Evolutionary conservation across 1,140 invertebrate species (phyloP), one percentile per base, ranked within the genome.

Genomic region (Anastrepha ludens): DNA sequence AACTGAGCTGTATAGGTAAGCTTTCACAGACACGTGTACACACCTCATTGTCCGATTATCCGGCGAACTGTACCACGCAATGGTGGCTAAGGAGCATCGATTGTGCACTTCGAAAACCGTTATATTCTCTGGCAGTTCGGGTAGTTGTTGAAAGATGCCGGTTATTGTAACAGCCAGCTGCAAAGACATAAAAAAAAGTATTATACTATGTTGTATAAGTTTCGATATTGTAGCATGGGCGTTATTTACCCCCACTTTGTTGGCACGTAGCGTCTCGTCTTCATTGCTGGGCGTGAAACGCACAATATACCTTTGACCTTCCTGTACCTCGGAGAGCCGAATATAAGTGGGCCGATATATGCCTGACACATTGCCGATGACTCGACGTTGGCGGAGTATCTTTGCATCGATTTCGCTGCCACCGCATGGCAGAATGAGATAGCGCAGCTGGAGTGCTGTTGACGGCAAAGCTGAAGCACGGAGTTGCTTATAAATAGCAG

Each of bases 31-130:
- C 20, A 29, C 4, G n/a, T 81, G 44, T 59, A 29, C 70, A 20
- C 67, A 93, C 92, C 91, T 91, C n/a, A 93, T 64, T 60, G 91
- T 87, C 4, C 92, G 89, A 8, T 90, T 89, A 81, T 93, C 92
- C 2, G 91, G 92, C 2, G 92, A 90, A n/a, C 90, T 89, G 64
- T 93, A 90, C 92, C 92, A 93, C 50, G 92, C 92, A 15, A 93
- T 92, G 55, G 89, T 91, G 7, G 90, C 90, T 47, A 90, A 87
- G 8, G 89, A 91, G 89, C 92, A 93, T 39, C 90, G 88, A 1
- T 91, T 91, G 7, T 90, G 89, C 15, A 92, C 90, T 85, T 93
- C 89, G 29, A 91, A 92, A 2, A 93, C 91, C 8, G 90, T 91
- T 50, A 91, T 91, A 58, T 93, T 92, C 1, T 89, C 86, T 15